Base-by-base conservation (phyloP, 2,113 vertebrate genomes). In the Stomatorhinus ivindoensis region DNA sequence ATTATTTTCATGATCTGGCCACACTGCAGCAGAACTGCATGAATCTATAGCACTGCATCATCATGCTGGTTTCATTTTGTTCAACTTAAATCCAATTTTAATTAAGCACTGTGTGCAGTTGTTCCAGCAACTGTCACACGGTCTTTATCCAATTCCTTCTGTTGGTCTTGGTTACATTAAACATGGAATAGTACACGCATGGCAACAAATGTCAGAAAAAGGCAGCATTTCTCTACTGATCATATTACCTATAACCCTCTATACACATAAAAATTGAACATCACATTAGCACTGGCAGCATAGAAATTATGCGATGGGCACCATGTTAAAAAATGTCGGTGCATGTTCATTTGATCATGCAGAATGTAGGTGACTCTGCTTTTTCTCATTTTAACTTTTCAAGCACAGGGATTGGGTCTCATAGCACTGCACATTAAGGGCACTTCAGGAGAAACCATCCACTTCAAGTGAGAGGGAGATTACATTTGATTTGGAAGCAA, bases 401-500 rank as follows among this genome's bases (percentile, higher is more conserved):
- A 47, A 5, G 48, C 21, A 4, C 42, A 51, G 27, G 24, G 39
- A 65, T 48, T 19, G 24, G 27, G 35, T 55, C 88, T 89, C 48
- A 44, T 24, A 55, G 17, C n/a, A 2, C 44, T 35, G 17, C 51
- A 83, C 7, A 61, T 47, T 46, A 89, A 48, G 3, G 69, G 46
- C 46, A 51, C 51, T 31, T 42, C 39, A 69, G 31, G 9, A 48
- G 7, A 51, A 50, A 87, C 46, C 31, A 89, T 89, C 58, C 46
- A 69, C 44, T 86, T 55, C 65, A 51, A 89, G 55, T 48, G 55
- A 73, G 84, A 69, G 83, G 44, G 31, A 86, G 82, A 86, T 89
- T 86, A 89, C 84, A 86, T 73, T 89, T 86, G 83, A 86, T 87
- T 61, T 61, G 27, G 55, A 44, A 89, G 83, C 76, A 89, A 86